These are phyloP conservation scores for Boloria euphrosyne DNA, from an alignment of 2,888 invertebrate genomes.

Conservation along the genomic window DNA sequence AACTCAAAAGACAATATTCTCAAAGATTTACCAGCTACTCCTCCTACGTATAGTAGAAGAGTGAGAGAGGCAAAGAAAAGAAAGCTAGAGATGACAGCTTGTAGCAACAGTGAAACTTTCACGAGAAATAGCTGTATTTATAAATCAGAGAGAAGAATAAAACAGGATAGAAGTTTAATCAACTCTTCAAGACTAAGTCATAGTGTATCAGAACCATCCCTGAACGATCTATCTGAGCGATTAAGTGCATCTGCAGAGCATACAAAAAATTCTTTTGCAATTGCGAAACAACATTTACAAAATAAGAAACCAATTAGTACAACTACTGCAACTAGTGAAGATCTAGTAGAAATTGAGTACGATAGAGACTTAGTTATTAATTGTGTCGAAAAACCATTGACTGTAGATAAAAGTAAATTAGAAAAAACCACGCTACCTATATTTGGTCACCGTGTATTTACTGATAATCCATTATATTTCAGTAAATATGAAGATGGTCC, in stretches of 20 bases:
- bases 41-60: conserved; percentile 73
- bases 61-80: conserved; percentile 76
- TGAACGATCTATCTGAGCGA: conserved; percentile 68
- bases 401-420: conserved; percentile 49
- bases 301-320: conserved; percentile 60
- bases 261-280: conserved; percentile 58
- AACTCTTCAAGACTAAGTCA: conserved; percentile 61
- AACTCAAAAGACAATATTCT: conserved; percentile 63
- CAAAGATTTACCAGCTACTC: conserved; percentile 68
- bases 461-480: conserved; percentile 78
- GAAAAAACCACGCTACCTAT: conserved; percentile 76
- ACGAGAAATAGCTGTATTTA: conserved; percentile 65
- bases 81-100: conserved; percentile 71
- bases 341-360: conserved; percentile 83
- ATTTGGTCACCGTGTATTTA: conserved; percentile 74
- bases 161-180: conserved; percentile 55
- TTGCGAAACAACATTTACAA: conserved; percentile 48
- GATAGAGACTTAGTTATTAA: conserved; percentile 70
- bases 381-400: conserved; percentile 67
- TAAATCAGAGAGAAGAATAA: conserved; percentile 72
- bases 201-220: conserved; percentile 70
- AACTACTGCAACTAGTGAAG: conserved; percentile 72
- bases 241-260: conserved; percentile 57
- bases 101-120: conserved; percentile 58
- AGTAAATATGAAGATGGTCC: conserved; percentile 64